Evolutionary conservation across 2,888 invertebrate species (phyloP), one percentile per base, ranked within the genome.

Genomic region (Athripsodes cinereus): DNA sequence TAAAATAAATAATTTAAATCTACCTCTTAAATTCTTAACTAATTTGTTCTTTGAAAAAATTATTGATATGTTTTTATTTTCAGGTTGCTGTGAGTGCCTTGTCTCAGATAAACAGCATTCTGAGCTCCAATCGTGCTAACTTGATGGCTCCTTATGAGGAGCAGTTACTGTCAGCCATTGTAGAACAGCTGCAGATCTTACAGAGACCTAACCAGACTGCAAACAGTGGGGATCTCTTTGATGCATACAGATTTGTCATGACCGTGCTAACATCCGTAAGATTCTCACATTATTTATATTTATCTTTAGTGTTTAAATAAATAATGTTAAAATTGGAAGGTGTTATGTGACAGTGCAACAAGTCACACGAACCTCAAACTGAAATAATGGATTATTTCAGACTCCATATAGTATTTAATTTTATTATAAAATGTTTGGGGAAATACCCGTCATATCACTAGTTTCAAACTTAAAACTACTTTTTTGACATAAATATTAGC

Each of bases 71-170:
- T 40, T 40, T n/a, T 40, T 2, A 8, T 2, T 40, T 44, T 62
- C 72, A 74, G 75, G 75, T 72, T 55, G 76, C 78, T 19, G 70
- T 78, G 67, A 69, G 84, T 62, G 88, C 90, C 1, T 75, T 90
- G 60, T 82, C 83, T 0, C 83, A 86, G 67, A 81, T 91, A 66
- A 87, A 89, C 57, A 83, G 83, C 62, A 82, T 88, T 60, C 68
- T 88, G 49, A 74, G 73, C 52, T 75, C 79, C 0, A 78, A 78
- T 0, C 78, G 79, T 48, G 76, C 78, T 6, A 73, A 72, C 1
- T 72, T 78, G 48, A 70, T 83, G 62, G 68, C 69, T 0, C 77
- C 80, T 52, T 81, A 87, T 69, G 85, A 88, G 68, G 83, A 88
- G 68, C 84, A 85, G 48, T 76, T 90, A 51, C 73, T 90, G 65